Percentiles rank a stretch among this genome's conserved stretches.
Evolutionary conservation across 64 coral and sea anemone species (phyloP).

Genomic region (Montipora foliosa): DNA sequence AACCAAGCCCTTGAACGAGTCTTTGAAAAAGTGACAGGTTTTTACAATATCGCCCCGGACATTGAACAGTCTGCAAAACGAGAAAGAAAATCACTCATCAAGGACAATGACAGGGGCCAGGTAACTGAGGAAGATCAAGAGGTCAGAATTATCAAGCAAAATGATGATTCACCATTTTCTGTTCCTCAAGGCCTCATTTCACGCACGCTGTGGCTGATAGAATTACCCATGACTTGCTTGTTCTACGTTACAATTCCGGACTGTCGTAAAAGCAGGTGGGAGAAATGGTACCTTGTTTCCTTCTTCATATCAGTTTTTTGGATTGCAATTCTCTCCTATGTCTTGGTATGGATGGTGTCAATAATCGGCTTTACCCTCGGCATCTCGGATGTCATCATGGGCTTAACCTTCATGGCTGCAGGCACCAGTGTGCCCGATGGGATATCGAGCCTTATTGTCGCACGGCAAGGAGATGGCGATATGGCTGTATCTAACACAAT

Average conservation of each 20-base stretch:
- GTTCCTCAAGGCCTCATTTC: slow-evolving; percentile 66
- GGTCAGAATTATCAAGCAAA: neutral
- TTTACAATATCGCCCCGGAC: neutral
- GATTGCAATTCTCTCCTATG: slow-evolving; percentile 84
- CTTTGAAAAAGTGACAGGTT: slow-evolving; percentile 30
- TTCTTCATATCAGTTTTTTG: slow-evolving; percentile 79
- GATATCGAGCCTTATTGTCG: slow-evolving; percentile 86
- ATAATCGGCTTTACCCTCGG: slow-evolving; percentile 91
- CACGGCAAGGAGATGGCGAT: slow-evolving; percentile 88
- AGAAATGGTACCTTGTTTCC: slow-evolving; percentile 71
- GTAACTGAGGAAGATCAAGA: neutral
- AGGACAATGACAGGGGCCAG: neutral
- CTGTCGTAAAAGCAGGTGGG: slow-evolving; percentile 80
- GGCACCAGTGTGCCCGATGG: slow-evolving; percentile 93
- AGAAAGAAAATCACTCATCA: slow-evolving; percentile 43
- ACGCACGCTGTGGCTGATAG: slow-evolving; percentile 58
- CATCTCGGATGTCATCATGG: slow-evolving; percentile 92
- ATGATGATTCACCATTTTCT: slow-evolving; percentile 62
- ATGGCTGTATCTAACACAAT: slow-evolving; percentile 93
- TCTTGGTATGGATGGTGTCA: slow-evolving; percentile 93
- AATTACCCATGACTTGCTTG: slow-evolving; percentile 52
- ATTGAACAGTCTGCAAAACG: neutral
- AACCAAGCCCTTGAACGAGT: slow-evolving; percentile 62
- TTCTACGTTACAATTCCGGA: slow-evolving; percentile 88
- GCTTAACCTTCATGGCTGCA: slow-evolving; percentile 88